Conservation (phyloP, 2,888 invertebrate species). For the Eurois occulta region DNA sequence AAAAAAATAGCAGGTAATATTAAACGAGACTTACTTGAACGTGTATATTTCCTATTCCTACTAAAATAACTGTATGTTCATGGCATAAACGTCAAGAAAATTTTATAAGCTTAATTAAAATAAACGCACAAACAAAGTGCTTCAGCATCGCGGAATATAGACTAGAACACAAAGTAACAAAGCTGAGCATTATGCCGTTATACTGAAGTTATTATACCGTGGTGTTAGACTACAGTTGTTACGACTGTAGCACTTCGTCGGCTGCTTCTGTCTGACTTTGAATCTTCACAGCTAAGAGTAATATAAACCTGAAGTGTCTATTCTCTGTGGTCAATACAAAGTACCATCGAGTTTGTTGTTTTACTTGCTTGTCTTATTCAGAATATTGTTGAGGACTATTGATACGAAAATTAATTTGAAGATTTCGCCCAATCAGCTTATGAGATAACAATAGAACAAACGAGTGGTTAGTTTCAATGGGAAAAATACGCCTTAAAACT, state of each 20-base stretch:
- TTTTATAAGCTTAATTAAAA: constrained; percentile 12
- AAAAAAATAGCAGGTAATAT: neutral
- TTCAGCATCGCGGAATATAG: constrained; percentile 10
- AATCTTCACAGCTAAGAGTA: constrained; percentile 21
- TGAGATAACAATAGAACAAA: neutral
- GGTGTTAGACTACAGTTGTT: constrained; percentile 8
- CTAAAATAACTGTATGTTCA: constrained; percentile 4
- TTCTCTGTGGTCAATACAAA: constrained; percentile 4
- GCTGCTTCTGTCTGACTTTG: constrained; percentile 16
- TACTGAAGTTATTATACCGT: constrained; percentile 3
- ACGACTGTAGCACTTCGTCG: constrained; percentile 18
- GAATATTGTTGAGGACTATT: neutral
- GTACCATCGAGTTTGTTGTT: constrained; percentile 6
- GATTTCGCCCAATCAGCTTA: neutral
- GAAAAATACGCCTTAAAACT: neutral
- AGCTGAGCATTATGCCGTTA: constrained; percentile 18
- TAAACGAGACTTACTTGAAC: neutral
- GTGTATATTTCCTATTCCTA: neutral
- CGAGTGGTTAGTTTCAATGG: neutral
- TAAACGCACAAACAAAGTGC: constrained; percentile 13
- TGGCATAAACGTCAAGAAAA: constrained; percentile 9
- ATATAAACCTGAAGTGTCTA: constrained; percentile 35
- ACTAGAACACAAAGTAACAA: constrained; percentile 25
- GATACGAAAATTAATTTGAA: neutral
- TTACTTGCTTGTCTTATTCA: neutral